Base-by-base conservation (phyloP, 2,113 vertebrate species). In the Zeus faber region DNA sequence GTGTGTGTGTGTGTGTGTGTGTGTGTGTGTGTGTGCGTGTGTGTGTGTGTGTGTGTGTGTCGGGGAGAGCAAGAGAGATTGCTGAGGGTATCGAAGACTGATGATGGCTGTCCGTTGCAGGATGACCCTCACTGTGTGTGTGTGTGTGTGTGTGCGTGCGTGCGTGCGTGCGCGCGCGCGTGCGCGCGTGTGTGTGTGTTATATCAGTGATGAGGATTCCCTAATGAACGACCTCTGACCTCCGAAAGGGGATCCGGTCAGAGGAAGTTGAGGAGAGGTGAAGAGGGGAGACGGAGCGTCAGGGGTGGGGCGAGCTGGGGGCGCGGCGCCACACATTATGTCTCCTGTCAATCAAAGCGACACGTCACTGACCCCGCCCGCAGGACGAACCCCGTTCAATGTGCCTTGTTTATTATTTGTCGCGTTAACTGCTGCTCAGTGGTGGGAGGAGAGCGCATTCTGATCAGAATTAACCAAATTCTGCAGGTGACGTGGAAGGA, bases 181-280 rank as follows among this genome's bases (percentile, higher is more conserved):
- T 31, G 9, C 21, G 16, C 25, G 6, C 52, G 22, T 52, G 54
- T 61, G 14, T 56, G 1, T 58, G 69, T 57, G 47, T 54, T 29
- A 60, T 78, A 85, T 82, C 80, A 80, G 65, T 27, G 50, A 25
- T 8, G 39, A 50, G 54, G 72, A 69, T 76, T 72, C 70, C 72
- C 58, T 81, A 74, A 81, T 84, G 76, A 74, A 74, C 54, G 64
- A 83, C 62, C 78, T 70, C 25, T 76, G 74, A 75, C 66, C 31
- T 43, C 44, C 72, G 74, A 81, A 77, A 81, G 64, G 52, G 57
- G 78, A 84, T 77, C 78, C 35, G 76, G 82, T 67, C 72, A 77
- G 60, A 70, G 82, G 82, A 86, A 84, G 82, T 83, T 80, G 63
- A 86, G 11, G 49, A 35, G 79, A 73, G 80, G 78, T 80, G 78